Evolutionary conservation across 2,797 vertebrate genomes (phyloP), one percentile per base, ranked within the genome.

Genomic region (Acipenser oxyrinchus): DNA sequence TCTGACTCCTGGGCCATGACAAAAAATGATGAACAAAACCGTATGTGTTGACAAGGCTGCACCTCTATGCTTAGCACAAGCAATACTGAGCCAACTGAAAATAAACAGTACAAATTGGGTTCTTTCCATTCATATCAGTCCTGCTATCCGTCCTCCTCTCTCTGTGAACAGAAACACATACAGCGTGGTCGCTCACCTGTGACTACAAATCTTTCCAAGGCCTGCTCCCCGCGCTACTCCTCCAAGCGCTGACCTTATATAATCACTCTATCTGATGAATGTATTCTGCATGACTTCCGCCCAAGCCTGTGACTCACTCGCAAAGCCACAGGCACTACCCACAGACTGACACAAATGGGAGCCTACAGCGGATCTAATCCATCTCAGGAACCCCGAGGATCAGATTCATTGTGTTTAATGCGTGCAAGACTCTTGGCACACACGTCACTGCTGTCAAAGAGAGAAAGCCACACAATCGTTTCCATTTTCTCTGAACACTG

Each of bases 221-320:
- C 11, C 53, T 37, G 9, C 65, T 49, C 52, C 7, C 58, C 48
- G 4, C 23, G 23, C n/a, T 4, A 51, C 50, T 13, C 49, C 60
- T 23, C 6, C 12, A 9, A 15, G 61, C 61, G 18, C 1, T n/a
- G 18, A 62, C 62, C 51, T 63, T 49, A n/a, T n/a, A 10, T 8
- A 23, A 11, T 15, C 68, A 15, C 10, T 7, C 48, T 37, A 18
- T 23, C 52, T 49, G 51, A 48, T 15, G 48, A 48, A 58, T 57
- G 63, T 15, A 64, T 60, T 52, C 51, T 48, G 59, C n/a, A 60
- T 64, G 53, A 51, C 55, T 10, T 58, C 49, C 55, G 1, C 62
- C 57, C 8, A 15, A 53, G 62, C 49, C 11, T 6, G 49, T 64
- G 62, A 64, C 53, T 64, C 62, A 69, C 68, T 15, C 55, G 68